These are phyloP conservation scores for Perca fluviatilis DNA, from an alignment of 2,113 vertebrate genomes.

Conservation along the genomic window DNA sequence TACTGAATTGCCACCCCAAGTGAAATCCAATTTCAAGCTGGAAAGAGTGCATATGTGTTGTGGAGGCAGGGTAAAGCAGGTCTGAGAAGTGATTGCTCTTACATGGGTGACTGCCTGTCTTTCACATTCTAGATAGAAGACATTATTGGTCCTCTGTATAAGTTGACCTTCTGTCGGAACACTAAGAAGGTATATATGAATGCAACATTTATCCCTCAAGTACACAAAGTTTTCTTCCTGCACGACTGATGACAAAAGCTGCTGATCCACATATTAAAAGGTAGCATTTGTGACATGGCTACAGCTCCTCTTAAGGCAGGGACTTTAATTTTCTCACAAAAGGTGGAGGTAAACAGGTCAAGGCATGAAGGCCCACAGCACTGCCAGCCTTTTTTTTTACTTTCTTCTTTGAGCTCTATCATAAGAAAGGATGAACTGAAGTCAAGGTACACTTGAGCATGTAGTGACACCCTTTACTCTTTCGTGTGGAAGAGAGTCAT, in stretches of 20 bases:
- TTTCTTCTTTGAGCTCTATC: slow-evolving; percentile 51
- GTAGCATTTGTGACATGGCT: slow-evolving; percentile 45
- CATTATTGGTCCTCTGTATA: slow-evolving; percentile 27
- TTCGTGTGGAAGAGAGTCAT: slow-evolving; percentile 26
- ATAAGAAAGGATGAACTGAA: slow-evolving; percentile 43
- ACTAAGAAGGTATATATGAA: slow-evolving; percentile 40
- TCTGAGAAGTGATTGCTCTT: slow-evolving; percentile 53
- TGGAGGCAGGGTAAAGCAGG: slow-evolving; percentile 12
- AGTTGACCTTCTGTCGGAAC: slow-evolving; percentile 35
- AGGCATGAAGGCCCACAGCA: slow-evolving; percentile 36
- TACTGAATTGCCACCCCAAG: slow-evolving; percentile 18
- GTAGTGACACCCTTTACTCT: slow-evolving; percentile 36
- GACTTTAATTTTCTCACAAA: slow-evolving; percentile 33
- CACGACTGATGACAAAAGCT: slow-evolving; percentile 48
- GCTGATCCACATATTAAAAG: slow-evolving; percentile 45
- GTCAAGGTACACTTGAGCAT: slow-evolving; percentile 38
- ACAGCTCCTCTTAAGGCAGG: slow-evolving; percentile 34
- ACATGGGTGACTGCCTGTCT: slow-evolving; percentile 55
- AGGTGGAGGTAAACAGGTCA: slow-evolving; percentile 49
- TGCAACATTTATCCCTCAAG: slow-evolving; percentile 59
- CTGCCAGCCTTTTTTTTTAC: slow-evolving; percentile 42
- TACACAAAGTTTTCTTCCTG: slow-evolving; percentile 49
- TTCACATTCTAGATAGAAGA: slow-evolving; percentile 37
- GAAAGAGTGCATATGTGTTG: slow-evolving; percentile 6
- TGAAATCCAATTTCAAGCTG: slow-evolving; percentile 33